phyloP scores from a whole-genome alignment of 2,888 invertebrate genomes.

The Pardosa pseudoannulata region DNA sequence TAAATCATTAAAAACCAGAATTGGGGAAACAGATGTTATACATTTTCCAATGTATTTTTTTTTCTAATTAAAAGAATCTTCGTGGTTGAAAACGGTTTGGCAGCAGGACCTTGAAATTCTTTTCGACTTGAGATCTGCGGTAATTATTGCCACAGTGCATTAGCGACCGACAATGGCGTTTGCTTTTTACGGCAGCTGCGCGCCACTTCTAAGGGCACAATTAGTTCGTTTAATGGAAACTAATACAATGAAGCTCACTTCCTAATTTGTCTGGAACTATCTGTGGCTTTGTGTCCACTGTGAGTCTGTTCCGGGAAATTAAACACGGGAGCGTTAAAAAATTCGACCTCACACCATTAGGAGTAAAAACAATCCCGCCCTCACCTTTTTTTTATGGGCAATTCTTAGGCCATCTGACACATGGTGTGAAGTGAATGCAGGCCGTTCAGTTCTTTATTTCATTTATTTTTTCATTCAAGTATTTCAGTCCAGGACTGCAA shows the following conservation, averaged over 20 bases:
- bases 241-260: conserved; percentile 34
- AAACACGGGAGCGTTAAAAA: conserved; percentile 16
- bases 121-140: background rate
- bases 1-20: no score
- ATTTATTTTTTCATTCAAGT: no score
- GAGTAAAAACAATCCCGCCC: background rate
- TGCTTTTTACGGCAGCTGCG: background rate
- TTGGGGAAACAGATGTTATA: no score
- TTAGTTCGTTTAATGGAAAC: conserved; percentile 35
- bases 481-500: no score
- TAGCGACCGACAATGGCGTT: background rate
- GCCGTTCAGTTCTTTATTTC: no score
- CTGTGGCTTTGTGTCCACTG: conserved; percentile 35
- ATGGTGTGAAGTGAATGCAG: background rate
- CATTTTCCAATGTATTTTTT: no score
- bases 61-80: no score
- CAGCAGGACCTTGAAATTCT: background rate
- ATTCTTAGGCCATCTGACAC: background rate
- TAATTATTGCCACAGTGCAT: background rate
- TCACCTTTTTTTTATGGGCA: background rate
- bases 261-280: conserved; percentile 34
- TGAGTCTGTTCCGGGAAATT: conserved; percentile 54
- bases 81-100: no score
- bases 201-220: background rate
- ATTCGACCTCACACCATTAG: conserved; percentile 23